Conservation (phyloP, 2,888 invertebrate genomes). For the Deilephila elpenor region DNA sequence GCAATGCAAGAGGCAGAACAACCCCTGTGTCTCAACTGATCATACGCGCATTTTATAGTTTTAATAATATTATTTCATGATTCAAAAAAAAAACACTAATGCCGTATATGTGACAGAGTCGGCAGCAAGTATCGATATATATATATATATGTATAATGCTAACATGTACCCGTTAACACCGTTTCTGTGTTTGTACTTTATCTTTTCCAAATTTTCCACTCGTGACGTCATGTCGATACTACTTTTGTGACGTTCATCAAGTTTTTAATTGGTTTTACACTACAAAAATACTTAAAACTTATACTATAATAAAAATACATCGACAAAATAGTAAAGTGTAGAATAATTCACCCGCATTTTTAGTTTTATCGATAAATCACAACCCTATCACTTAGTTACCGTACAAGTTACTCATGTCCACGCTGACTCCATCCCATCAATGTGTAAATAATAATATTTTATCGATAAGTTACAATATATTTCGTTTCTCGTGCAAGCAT, state of each 20-base stretch:
- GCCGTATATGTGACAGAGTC: neutral
- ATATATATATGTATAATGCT: neutral
- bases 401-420: neutral
- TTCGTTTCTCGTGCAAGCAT: slow-evolving; percentile 81
- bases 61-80: neutral
- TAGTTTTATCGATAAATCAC: slow-evolving; percentile 19
- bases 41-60: neutral
- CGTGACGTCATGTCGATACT: no score
- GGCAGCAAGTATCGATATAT: neutral
- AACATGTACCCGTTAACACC: neutral
- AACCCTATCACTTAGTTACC: neutral
- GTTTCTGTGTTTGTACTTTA: neutral
- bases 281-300: no score
- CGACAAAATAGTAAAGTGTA: neutral
- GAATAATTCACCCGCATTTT: neutral
- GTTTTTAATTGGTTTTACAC: no score
- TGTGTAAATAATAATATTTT: slow-evolving; percentile 31
- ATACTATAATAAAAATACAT: neutral
- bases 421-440: slow-evolving; percentile 7
- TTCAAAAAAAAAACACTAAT: neutral
- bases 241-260: no score
- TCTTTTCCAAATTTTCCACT: neutral
- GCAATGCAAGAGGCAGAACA: no score
- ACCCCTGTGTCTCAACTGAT: neutral
- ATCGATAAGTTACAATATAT: slow-evolving; percentile 50